Evolutionary conservation across 2,113 vertebrate genomes (phyloP).

Genomic region (Vidua macroura): DNA sequence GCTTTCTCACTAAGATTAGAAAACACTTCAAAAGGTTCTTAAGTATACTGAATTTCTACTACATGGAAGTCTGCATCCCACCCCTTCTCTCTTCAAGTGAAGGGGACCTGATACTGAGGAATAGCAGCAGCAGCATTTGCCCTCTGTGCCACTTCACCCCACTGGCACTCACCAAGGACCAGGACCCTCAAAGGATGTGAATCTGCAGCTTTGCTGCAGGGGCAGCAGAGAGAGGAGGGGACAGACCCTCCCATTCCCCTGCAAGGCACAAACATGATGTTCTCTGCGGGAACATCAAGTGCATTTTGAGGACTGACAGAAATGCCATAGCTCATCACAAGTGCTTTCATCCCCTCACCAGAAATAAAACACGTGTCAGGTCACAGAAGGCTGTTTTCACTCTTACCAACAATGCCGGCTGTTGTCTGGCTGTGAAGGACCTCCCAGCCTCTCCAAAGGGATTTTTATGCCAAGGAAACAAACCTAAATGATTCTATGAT

Average conservation of each 20-base stretch:
- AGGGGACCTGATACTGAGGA: neutral
- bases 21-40: neutral
- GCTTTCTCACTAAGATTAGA: neutral
- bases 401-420: neutral
- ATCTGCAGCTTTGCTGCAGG: neutral
- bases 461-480: neutral
- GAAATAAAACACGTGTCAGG: constrained; percentile 28
- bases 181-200: neutral
- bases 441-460: neutral
- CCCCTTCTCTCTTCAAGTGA: neutral
- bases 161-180: neutral
- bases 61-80: neutral
- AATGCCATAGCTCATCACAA: neutral
- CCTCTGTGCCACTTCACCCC: neutral
- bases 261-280: neutral
- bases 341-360: constrained; percentile 32
- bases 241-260: neutral
- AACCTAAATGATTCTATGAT: neutral
- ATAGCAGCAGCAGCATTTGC: neutral
- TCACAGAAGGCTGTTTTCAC: constrained; percentile 19
- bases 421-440: constrained; percentile 27
- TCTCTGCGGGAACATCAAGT: neutral
- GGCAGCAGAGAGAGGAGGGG: neutral
- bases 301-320: constrained; percentile 3
- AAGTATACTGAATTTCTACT: neutral